Base-by-base conservation (phyloP, 2,797 vertebrate genomes). In the Rhinella marina region DNA sequence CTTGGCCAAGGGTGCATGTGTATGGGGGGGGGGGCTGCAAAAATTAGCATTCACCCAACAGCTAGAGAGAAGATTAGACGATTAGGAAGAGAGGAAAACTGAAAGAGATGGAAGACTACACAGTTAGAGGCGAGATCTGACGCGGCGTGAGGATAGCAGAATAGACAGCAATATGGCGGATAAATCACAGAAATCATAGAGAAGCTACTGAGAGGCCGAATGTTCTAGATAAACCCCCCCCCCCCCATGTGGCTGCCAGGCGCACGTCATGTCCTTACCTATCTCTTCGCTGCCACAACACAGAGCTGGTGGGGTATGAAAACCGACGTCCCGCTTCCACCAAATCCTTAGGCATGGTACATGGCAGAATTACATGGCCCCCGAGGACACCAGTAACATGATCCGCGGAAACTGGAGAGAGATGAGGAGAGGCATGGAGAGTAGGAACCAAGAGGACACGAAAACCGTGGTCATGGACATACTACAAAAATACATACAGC, bases 321-420 rank as follows among this genome's bases (percentile, higher is more conserved):
- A 70, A 76, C 23, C 7, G 68, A 27, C 27, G 83, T 13, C 2
- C 56, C 1, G 7, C 4, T 16, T 85, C 32, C 48, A 66, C 19
- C 77, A 81, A 32, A 8, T 29, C 7, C 62, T 27, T 54, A 7
- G 1, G 59, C 78, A 86, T 57, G 6, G 23, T 56, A 59, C 88
- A 88, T 27, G 88, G 88, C 0, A 88, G 79, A 27, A 62, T 68
- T 10, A 88, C 70, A 19, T 50, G 52, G 5, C 78, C 77, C 9
- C 84, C 79, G 16, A 64, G 14, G 16, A 61, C 61, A 12, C 88
- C 88, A 7, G 23, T 82, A 4, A 86, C 70, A 12, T 17, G 27
- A 59, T 57, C 59, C 25, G 50, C 23, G 4, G 78, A 64, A 1
- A 62, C 88, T 88, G 14, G 1, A 54, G 19, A 25, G 79, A 64